A percentile compares a stretch with the other conserved stretches of the same genome.
Evolutionary conservation across 2,797 vertebrate species (phyloP).

Genomic region (Malacoraja senta): DNA sequence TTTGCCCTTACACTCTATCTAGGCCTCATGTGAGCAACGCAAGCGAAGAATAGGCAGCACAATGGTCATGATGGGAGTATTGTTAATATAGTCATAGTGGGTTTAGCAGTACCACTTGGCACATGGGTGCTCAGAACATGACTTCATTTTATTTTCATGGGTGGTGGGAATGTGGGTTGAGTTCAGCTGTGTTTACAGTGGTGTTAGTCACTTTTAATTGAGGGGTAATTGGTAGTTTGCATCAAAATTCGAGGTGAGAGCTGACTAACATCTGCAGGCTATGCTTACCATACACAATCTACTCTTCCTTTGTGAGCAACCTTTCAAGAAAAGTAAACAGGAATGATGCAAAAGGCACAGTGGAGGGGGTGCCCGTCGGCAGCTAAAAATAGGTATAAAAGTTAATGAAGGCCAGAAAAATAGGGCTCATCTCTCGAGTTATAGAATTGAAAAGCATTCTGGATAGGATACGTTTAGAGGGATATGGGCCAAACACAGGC

Average conservation of each 20-base stretch:
- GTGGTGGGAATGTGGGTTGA: not conserved
- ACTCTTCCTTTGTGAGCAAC: not conserved
- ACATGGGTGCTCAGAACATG: not conserved
- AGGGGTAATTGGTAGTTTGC: conserved; percentile 23
- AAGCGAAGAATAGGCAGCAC: not conserved
- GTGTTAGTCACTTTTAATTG: conserved; percentile 26
- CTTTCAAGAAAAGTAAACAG: not conserved
- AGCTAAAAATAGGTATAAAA: not conserved
- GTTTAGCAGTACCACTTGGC: too few species aligned
- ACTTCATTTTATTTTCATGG: conserved; percentile 9
- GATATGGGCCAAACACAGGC: too few species aligned
- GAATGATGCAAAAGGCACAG: not conserved
- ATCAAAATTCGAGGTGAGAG: not conserved
- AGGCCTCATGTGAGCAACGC: not conserved
- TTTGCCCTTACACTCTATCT: too few species aligned
- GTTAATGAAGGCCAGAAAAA: not conserved
- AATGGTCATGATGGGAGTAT: not conserved
- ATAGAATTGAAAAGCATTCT: not conserved
- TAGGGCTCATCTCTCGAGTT: not conserved
- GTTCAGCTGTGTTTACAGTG: conserved; percentile 25
- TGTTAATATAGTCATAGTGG: too few species aligned
- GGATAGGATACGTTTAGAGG: too few species aligned
- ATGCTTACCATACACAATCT: too few species aligned
- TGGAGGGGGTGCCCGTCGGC: not conserved
- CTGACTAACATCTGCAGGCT: not conserved